phyloP scores from a whole-genome alignment of 2,888 invertebrate species.

The Syrista parreyssii region DNA sequence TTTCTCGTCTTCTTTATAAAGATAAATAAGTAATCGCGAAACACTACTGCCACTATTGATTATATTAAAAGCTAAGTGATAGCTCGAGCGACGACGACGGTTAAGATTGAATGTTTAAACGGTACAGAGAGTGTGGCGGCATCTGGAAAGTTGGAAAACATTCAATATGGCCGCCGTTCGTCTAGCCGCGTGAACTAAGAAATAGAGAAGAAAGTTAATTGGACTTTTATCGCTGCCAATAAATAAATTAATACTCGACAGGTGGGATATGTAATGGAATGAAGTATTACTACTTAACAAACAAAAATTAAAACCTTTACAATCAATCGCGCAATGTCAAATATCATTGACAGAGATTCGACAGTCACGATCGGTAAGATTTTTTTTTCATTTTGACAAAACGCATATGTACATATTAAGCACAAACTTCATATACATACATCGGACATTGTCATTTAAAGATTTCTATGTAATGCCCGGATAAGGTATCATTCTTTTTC shows the following conservation, averaged over 20 bases:
- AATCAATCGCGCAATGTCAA: not conserved
- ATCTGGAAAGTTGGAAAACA: not conserved
- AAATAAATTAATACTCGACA: not conserved
- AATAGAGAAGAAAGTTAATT: too few relatives aligned
- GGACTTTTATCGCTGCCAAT: not conserved
- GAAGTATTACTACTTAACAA: not conserved
- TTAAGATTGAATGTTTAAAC: not conserved
- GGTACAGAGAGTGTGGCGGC: not conserved
- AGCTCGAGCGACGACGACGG: not conserved
- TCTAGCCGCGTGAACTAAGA: not conserved
- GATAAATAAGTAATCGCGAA: conserved; percentile 13
- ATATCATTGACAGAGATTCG: not conserved
- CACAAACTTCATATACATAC: not conserved
- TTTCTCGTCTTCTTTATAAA: not conserved
- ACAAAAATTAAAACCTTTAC: not conserved
- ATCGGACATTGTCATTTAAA: not conserved
- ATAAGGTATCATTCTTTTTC: not conserved
- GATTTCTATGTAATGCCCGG: not conserved
- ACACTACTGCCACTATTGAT: conserved; percentile 25
- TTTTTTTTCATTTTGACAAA: not conserved
- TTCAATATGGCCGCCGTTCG: not conserved
- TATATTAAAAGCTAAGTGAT: not conserved
- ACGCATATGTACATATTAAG: not conserved
- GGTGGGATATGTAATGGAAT: not conserved
- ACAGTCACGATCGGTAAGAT: not conserved